A percentile compares a stretch with the other conserved stretches of the same genome.
Evolutionary conservation across 2,888 invertebrate genomes (phyloP).

Genomic region (Eupithecia subfuscata): DNA sequence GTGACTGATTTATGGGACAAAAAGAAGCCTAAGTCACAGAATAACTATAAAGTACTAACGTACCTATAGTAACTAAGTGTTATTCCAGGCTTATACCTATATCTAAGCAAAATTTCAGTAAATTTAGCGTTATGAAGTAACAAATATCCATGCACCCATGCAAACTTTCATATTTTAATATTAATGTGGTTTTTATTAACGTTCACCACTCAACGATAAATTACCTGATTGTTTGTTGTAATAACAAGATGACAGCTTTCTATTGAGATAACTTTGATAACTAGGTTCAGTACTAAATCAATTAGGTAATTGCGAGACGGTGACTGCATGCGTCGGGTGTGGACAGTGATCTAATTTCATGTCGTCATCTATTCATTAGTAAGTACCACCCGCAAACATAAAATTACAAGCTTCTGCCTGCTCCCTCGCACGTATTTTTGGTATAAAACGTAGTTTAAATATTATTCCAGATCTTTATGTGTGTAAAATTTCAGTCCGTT

Average conservation of each 20-base stretch:
- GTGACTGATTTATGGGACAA: not conserved
- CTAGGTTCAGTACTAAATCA: conserved; percentile 33
- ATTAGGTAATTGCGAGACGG: conserved; percentile 32
- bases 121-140: not conserved
- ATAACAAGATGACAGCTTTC: not conserved
- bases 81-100: not conserved
- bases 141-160: not conserved
- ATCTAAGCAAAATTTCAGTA: not conserved
- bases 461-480: too few species aligned
- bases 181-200: not conserved
- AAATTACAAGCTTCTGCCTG: too few species aligned
- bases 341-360: conserved; percentile 42
- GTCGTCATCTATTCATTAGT: conserved; percentile 40
- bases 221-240: not conserved
- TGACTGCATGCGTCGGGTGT: conserved; percentile 27
- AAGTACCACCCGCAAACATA: not conserved
- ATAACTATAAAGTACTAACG: too few species aligned
- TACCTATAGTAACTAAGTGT: too few species aligned
- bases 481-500: too few species aligned
- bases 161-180: not conserved
- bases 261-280: conserved; percentile 16
- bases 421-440: too few species aligned
- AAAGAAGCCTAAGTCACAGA: not conserved
- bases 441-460: too few species aligned
- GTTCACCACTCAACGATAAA: not conserved